Evolutionary conservation across 2,888 invertebrate genomes (phyloP), one percentile per base, ranked within the genome.

Genomic region (Elegia similella): DNA sequence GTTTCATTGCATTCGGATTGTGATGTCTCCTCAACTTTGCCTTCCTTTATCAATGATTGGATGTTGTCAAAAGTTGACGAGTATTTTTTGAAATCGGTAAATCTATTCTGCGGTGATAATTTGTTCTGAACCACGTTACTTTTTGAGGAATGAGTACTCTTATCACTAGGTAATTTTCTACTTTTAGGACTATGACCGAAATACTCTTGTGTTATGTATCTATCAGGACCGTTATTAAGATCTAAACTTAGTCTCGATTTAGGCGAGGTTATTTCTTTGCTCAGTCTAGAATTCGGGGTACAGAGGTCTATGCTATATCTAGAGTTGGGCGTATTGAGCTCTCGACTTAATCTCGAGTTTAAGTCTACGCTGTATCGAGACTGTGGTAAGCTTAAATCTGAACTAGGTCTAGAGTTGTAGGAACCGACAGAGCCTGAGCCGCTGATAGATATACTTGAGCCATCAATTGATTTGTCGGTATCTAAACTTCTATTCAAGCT

Each of bases 31-130:
- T 93, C 93, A 13, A 95, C 92, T 64, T 94, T 93, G 17, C 95
- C 95, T 77, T 95, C 95, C 70, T 94, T 94, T 62, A 95, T 93
- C 65, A 96, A 83, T 43, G 95, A 95, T 75, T 95, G 94, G 69
- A 95, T 94, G 75, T 95, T 95, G 88, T 95, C 95, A 78, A 95
- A 96, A 7, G 95, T 95, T 46, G 94, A 95, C 65, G 95, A 95
- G 82, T 95, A 95, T 72, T 95, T 94, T 73, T 94, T 95, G 68
- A 93, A 93, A 73, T 95, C 95, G 8, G 92, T 82, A 72, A 92
- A 92, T 64, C 92, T 88, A 72, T 88, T 93, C 68, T 93, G 93
- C 7, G 93, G 93, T 0, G 92, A 92, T 30, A 92, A 69, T 70
- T 92, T 92, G 64, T 75, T 91, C 62, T 85, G 91, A 57, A 84